Percentiles rank a stretch among this genome's conserved stretches.
phyloP scores from a whole-genome alignment of 2,113 vertebrate species.

The Microcebus ravelobensis region DNA sequence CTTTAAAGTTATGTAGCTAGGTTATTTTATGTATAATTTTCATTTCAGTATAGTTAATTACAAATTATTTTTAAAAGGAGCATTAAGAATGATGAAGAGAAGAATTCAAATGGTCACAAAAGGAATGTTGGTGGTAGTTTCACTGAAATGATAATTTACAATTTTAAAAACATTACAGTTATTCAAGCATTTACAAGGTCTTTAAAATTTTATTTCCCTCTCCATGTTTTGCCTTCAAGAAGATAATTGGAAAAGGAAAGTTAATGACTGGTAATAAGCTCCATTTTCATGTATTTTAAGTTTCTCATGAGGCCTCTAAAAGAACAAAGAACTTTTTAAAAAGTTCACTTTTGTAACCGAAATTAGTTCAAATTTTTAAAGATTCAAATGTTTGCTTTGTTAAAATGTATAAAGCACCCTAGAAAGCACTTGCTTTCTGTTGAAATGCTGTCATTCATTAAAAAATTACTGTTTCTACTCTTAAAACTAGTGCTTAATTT shows the following conservation, averaged over 20 bases:
- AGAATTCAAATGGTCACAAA: constrained; percentile 31
- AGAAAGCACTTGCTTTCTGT: not conserved
- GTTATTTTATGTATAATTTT: not conserved
- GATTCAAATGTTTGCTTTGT: constrained; percentile 12
- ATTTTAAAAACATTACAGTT: not conserved
- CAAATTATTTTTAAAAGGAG: not conserved
- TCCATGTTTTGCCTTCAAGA: not conserved
- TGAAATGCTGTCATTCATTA: constrained; percentile 31
- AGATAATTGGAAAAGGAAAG: constrained; percentile 41
- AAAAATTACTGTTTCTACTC: constrained; percentile 6
- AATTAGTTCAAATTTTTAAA: constrained; percentile 23
- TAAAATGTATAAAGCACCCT: constrained; percentile 32
- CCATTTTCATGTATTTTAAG: constrained; percentile 45
- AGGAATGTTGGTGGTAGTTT: constrained; percentile 16
- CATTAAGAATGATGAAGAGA: not conserved
- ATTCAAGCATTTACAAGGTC: not conserved
- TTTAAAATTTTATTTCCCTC: constrained; percentile 13
- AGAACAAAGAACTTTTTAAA: constrained; percentile 30
- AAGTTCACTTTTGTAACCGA: constrained; percentile 4
- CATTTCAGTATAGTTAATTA: not conserved
- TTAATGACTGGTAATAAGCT: not conserved
- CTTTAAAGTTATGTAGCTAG: not conserved
- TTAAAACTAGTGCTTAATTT: constrained; percentile 22
- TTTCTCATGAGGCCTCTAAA: constrained; percentile 27
- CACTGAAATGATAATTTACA: constrained; percentile 9